phyloP scores from a whole-genome alignment of 2,888 invertebrate species.

The Xylota sylvarum region DNA sequence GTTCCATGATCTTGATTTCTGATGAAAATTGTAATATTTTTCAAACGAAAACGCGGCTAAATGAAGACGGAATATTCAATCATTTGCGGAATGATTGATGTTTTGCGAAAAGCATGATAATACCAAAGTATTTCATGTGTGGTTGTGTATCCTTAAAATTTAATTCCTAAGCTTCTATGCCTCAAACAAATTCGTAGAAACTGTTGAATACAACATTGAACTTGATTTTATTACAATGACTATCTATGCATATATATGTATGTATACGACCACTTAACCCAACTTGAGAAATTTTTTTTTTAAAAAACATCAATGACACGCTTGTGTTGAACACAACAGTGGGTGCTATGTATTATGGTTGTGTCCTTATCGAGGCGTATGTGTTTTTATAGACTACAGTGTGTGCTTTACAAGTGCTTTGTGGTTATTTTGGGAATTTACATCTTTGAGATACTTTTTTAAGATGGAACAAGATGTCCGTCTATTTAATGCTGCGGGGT shows the following conservation, averaged over 20 bases:
- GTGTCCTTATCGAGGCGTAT: conserved; percentile 14
- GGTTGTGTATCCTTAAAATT: not conserved
- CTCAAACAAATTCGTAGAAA: conserved; percentile 15
- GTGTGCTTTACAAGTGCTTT: conserved; percentile 29
- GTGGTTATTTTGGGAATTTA: conserved; percentile 40
- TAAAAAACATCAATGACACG: conserved; percentile 38
- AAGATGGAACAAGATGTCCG: too few relatives aligned
- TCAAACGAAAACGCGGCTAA: not conserved
- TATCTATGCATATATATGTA: too few relatives aligned
- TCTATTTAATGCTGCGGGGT: too few relatives aligned
- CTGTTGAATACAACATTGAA: conserved; percentile 36
- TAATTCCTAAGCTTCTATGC: not conserved
- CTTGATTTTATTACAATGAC: conserved; percentile 49
- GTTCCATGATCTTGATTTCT: not conserved
- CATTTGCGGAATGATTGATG: not conserved
- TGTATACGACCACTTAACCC: conserved; percentile 31
- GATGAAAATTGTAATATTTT: not conserved
- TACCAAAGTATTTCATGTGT: not conserved
- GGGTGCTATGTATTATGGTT: not conserved
- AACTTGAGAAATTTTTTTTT: conserved; percentile 37
- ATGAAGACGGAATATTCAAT: not conserved
- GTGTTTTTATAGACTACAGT: not conserved
- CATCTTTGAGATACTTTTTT: not conserved
- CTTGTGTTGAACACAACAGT: not conserved
- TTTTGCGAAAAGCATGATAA: not conserved